Percentiles rank a stretch among this genome's conserved stretches.
Conservation (phyloP, 2,797 vertebrate genomes). For the Steatocranus sp. region DNA sequence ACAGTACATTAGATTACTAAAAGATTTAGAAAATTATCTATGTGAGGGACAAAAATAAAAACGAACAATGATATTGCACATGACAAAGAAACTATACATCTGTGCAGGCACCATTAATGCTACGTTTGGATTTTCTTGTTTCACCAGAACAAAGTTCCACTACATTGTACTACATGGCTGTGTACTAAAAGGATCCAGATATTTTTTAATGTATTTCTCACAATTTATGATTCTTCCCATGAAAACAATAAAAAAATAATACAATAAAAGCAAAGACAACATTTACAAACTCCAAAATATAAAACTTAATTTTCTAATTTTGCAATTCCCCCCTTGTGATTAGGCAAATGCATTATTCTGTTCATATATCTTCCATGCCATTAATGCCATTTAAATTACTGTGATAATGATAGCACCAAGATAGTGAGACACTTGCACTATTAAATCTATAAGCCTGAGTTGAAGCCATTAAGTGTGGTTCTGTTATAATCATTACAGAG, state of each 20-base stretch:
- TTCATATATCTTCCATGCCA: background rate
- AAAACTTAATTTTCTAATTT: background rate
- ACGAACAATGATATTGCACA: background rate
- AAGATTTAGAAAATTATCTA: background rate
- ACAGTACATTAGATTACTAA: background rate
- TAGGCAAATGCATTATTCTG: background rate
- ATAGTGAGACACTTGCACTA: no score
- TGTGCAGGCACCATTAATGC: background rate
- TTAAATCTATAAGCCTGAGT: no score
- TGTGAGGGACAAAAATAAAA: background rate
- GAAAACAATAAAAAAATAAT: background rate
- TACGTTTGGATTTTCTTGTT: background rate
- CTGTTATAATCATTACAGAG: background rate
- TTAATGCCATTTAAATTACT: background rate
- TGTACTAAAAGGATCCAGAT: background rate
- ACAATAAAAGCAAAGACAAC: background rate
- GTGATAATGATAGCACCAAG: background rate
- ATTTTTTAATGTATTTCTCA: background rate
- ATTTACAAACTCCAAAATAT: background rate
- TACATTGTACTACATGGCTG: rapidly evolving
- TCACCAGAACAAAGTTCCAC: background rate
- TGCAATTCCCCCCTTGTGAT: background rate
- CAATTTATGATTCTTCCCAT: background rate
- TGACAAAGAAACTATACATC: background rate
- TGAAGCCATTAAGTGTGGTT: background rate